Conservation (phyloP, 2,113 vertebrate species). For the Vanacampus margaritifer region DNA sequence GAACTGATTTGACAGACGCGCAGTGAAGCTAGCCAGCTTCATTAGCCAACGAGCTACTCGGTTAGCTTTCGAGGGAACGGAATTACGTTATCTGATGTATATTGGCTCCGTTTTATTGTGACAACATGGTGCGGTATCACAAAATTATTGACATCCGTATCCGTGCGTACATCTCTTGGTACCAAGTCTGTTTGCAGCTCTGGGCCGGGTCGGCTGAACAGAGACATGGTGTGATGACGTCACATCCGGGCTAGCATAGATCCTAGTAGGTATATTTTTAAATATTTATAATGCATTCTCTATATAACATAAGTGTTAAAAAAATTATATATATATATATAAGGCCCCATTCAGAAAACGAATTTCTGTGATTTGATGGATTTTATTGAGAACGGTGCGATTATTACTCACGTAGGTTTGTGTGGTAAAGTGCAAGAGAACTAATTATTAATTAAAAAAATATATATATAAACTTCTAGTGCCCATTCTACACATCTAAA, state of each 20-base stretch:
- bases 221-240: neutral
- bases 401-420: no score
- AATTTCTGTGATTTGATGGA: no score
- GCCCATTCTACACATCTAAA: neutral
- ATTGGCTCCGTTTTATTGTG: neutral
- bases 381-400: no score
- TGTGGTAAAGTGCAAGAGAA: no score
- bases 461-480: no score
- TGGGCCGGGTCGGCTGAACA: neutral
- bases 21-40: neutral
- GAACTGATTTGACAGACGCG: slow-evolving; percentile 37
- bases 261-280: neutral
- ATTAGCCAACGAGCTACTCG: neutral
- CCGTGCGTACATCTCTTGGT: neutral
- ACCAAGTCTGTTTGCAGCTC: neutral
- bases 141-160: neutral
- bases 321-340: no score
- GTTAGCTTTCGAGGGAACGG: neutral
- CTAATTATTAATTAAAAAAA: no score
- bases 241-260: neutral
- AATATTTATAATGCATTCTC: no score
- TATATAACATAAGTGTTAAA: no score
- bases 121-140: neutral
- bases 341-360: no score
- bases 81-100: neutral